Percentiles rank a stretch among this genome's conserved stretches.
Evolutionary conservation across 2,797 vertebrate species (phyloP).

Genomic region (Bovichtus diacanthus): DNA sequence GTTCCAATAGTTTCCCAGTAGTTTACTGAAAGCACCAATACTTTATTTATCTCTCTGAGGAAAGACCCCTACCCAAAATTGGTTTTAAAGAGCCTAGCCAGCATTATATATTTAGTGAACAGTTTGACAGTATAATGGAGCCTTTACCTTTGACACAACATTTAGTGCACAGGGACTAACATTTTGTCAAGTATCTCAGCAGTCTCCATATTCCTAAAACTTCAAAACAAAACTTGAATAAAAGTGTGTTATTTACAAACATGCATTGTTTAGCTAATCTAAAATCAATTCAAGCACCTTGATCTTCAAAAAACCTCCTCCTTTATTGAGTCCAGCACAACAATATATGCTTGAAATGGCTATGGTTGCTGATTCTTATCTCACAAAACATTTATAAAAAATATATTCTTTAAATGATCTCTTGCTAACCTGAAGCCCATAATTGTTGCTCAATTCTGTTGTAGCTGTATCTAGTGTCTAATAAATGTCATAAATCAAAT

Average conservation of each 20-base stretch:
- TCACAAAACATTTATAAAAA: no score
- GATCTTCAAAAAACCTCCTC: not conserved
- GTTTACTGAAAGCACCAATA: not conserved
- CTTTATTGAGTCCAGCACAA: no score
- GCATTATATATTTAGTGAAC: not conserved
- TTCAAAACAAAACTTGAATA: not conserved
- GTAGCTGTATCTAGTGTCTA: not conserved
- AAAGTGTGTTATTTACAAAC: not conserved
- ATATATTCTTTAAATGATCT: no score
- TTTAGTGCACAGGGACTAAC: no score
- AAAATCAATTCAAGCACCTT: not conserved
- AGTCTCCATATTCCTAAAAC: not conserved
- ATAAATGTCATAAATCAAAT: no score
- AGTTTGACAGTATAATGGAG: not conserved
- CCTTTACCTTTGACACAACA: not conserved
- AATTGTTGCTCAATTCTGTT: not conserved
- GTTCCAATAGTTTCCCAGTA: no score
- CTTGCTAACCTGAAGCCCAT: not conserved
- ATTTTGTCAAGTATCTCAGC: no score
- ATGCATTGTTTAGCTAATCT: not conserved
- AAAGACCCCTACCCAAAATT: not conserved
- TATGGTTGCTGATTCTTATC: no score
- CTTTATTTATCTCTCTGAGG: not conserved
- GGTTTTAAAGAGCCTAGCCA: not conserved
- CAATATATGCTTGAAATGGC: no score